Evolutionary conservation across 2,797 vertebrate genomes (phyloP).

Genomic region (Sebastes vulpes): DNA sequence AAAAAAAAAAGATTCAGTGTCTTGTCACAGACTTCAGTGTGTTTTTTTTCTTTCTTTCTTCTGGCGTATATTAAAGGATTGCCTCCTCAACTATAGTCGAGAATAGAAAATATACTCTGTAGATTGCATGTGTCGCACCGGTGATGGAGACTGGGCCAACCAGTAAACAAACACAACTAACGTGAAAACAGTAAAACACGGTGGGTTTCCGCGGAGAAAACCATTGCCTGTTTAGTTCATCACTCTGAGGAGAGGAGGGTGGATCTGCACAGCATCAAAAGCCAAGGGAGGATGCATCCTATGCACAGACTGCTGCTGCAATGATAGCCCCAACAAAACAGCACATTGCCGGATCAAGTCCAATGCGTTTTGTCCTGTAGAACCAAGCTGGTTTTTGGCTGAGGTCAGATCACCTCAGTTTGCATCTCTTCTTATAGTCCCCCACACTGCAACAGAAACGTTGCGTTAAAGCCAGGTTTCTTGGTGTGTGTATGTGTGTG

Average conservation of each 20-base stretch:
- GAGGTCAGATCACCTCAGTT: slow-evolving; percentile 85
- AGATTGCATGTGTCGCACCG: slow-evolving; percentile 93
- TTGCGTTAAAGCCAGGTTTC: slow-evolving; percentile 72
- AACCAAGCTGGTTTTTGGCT: slow-evolving; percentile 77
- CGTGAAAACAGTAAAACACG: slow-evolving; percentile 89
- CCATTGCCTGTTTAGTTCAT: slow-evolving; percentile 94
- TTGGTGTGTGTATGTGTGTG: slow-evolving; percentile 35
- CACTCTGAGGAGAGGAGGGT: slow-evolving; percentile 92
- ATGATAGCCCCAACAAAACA: slow-evolving; percentile 88
- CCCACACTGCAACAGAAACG: slow-evolving; percentile 79
- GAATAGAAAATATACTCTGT: slow-evolving; percentile 85
- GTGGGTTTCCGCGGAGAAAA: slow-evolving; percentile 90
- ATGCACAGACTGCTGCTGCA: slow-evolving; percentile 92
- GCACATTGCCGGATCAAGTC: slow-evolving; percentile 87
- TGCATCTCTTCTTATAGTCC: slow-evolving; percentile 75
- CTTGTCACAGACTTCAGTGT: slow-evolving; percentile 91
- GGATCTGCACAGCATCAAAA: slow-evolving; percentile 96
- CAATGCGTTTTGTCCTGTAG: slow-evolving; percentile 77
- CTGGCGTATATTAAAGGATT: slow-evolving; percentile 88
- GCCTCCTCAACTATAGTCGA: slow-evolving; percentile 87
- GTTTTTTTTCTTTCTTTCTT: slow-evolving; percentile 83
- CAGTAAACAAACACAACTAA: slow-evolving; percentile 92
- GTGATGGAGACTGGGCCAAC: slow-evolving; percentile 87
- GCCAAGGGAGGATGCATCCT: slow-evolving; percentile 95
- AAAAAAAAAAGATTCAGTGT: slow-evolving; percentile 77